Conservation (phyloP, 1,140 invertebrate genomes). For the Neodiprion fabricii region DNA sequence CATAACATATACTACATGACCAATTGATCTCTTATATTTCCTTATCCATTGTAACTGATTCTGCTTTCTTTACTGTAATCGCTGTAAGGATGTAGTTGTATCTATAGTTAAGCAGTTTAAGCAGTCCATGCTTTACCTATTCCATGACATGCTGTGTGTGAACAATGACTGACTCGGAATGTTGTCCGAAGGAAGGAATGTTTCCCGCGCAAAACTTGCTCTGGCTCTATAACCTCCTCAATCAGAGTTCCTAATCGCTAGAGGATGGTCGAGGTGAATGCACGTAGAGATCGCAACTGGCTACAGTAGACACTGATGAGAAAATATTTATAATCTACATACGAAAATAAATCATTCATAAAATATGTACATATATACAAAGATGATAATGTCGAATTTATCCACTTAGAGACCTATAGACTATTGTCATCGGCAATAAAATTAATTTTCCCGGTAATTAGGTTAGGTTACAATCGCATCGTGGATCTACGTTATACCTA, state of each 20-base stretch:
- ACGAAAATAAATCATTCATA: too few species aligned
- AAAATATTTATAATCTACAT: too few species aligned
- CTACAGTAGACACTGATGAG: too few species aligned
- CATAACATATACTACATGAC: neutral
- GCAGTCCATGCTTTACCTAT: neutral
- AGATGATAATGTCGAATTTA: too few species aligned
- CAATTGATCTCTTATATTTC: neutral
- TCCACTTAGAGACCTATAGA: too few species aligned
- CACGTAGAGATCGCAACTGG: too few species aligned
- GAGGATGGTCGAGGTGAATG: neutral
- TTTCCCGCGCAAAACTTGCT: slow-evolving; percentile 17
- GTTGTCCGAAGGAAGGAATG: slow-evolving; percentile 5
- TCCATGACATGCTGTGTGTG: neutral
- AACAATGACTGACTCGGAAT: slow-evolving; percentile 14
- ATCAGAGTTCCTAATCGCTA: slow-evolving; percentile 4
- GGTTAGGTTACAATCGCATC: too few species aligned
- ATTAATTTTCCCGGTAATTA: too few species aligned
- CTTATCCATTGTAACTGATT: neutral
- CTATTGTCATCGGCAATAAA: too few species aligned
- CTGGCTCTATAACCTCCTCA: neutral
- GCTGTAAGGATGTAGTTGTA: neutral
- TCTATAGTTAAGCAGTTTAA: neutral
- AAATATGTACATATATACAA: too few species aligned
- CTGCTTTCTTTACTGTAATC: neutral
- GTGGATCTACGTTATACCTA: too few species aligned